Percentiles rank a stretch among this genome's conserved stretches.
Evolutionary conservation across 1,140 invertebrate species (phyloP).

Genomic region (Drosophila kohkoa): DNA sequence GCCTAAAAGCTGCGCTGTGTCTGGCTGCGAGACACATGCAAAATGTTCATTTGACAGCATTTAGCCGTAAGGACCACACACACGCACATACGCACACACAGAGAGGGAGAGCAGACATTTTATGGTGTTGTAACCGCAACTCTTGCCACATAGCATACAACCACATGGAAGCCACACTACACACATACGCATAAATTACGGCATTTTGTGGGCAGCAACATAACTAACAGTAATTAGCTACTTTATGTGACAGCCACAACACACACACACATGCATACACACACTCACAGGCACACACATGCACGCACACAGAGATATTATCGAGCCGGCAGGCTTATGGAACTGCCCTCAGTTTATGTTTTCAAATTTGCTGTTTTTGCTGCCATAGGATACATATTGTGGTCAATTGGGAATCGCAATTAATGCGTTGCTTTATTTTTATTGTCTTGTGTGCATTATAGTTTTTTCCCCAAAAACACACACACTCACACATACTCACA

Average conservation of each 20-base stretch:
- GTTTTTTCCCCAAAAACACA: slow-evolving; percentile 10
- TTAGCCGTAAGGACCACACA: slow-evolving; percentile 28
- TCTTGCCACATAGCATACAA: slow-evolving; percentile 28
- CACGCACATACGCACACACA: slow-evolving; percentile 10
- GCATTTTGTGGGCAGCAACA: slow-evolving; percentile 73
- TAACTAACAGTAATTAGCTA: slow-evolving; percentile 82
- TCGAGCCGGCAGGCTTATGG: slow-evolving; percentile 9
- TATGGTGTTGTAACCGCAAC: slow-evolving; percentile 55
- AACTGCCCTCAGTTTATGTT: slow-evolving; percentile 56
- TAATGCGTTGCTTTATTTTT: slow-evolving; percentile 77
- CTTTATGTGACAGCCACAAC: slow-evolving; percentile 67
- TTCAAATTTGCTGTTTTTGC: slow-evolving; percentile 45
- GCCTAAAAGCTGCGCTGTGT: slow-evolving; percentile 15
- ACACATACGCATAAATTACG: slow-evolving; percentile 65
- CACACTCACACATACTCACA: not conserved
- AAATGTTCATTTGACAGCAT: slow-evolving; percentile 50
- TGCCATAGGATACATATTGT: slow-evolving; percentile 43
- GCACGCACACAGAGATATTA: slow-evolving; percentile 6
- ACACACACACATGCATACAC: slow-evolving; percentile 22
- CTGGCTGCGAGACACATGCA: slow-evolving; percentile 16
- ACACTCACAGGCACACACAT: not conserved
- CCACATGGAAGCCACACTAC: slow-evolving; percentile 25
- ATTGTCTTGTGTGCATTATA: slow-evolving; percentile 50
- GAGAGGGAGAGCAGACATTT: slow-evolving; percentile 36
- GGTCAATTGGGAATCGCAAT: slow-evolving; percentile 79